These are phyloP conservation scores for Diploscapter pachys DNA, from an alignment of 1,140 invertebrate species.

Conservation along the genomic window DNA sequence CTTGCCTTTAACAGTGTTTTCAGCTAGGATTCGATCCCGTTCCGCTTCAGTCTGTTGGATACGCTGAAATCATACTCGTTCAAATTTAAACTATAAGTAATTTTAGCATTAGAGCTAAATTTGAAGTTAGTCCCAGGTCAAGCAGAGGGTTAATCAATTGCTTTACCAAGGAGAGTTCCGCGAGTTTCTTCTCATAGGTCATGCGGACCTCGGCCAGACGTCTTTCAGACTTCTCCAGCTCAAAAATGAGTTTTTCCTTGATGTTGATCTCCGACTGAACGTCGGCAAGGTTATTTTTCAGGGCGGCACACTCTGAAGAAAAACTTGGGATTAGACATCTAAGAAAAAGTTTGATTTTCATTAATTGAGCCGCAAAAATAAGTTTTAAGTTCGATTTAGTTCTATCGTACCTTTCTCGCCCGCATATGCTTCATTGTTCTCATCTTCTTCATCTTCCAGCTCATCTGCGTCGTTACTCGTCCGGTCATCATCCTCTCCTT, in stretches of 20 bases:
- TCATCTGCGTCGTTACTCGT: slow-evolving; percentile 34
- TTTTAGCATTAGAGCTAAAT: too few species aligned
- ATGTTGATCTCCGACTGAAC: slow-evolving; percentile 44
- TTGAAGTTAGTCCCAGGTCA: too few species aligned
- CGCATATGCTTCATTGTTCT: slow-evolving; percentile 48
- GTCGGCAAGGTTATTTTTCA: slow-evolving; percentile 42
- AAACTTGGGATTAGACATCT: too few species aligned
- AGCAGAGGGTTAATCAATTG: slow-evolving; percentile 68
- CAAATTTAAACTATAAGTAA: too few species aligned
- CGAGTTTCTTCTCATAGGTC: slow-evolving; percentile 91
- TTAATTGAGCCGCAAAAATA: slow-evolving; percentile 59
- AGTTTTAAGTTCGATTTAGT: slow-evolving; percentile 46
- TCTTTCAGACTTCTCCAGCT: slow-evolving; percentile 81
- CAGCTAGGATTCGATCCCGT: slow-evolving; percentile 72
- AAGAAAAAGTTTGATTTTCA: neutral
- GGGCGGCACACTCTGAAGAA: slow-evolving; percentile 35
- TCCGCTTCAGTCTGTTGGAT: slow-evolving; percentile 79
- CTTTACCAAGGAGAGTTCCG: slow-evolving; percentile 69
- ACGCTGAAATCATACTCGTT: neutral
- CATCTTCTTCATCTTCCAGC: slow-evolving; percentile 52
- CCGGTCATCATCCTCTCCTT: slow-evolving; percentile 27
- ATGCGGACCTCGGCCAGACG: slow-evolving; percentile 76
- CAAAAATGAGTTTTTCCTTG: slow-evolving; percentile 73
- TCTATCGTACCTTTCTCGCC: slow-evolving; percentile 44
- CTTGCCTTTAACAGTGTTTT: slow-evolving; percentile 35